These are phyloP conservation scores for Cyanoderma ruficeps DNA, from an alignment of 2,113 vertebrate genomes.

Conservation along the genomic window DNA sequence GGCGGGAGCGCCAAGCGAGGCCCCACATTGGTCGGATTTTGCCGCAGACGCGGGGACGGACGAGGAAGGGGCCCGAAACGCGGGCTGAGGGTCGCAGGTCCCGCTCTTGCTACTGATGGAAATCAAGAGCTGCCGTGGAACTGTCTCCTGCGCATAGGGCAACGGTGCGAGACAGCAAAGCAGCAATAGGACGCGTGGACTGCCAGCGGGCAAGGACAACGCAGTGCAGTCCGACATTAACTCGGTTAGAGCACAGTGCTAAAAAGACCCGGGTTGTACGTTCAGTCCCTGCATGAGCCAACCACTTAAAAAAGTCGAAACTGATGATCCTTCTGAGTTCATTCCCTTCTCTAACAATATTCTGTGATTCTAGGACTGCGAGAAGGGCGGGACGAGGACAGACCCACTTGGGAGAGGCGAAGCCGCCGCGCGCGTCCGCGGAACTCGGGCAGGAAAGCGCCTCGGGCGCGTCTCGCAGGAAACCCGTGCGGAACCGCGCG, in stretches of 20 bases:
- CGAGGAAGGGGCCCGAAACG: background rate
- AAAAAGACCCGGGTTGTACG: accelerated
- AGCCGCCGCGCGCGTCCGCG: too few species aligned
- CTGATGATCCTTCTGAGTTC: accelerated
- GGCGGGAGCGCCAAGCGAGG: background rate
- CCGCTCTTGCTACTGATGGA: accelerated
- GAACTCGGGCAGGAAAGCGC: accelerated
- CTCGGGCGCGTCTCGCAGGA: accelerated
- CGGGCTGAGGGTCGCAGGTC: accelerated
- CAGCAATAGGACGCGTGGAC: background rate
- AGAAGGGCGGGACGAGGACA: accelerated
- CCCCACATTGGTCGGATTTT: constrained; percentile 11
- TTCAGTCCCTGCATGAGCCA: background rate
- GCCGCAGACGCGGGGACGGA: constrained; percentile 3
- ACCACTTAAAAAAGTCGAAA: accelerated
- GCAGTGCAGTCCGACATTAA: too few species aligned
- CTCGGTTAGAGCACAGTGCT: accelerated
- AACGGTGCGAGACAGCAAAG: too few species aligned
- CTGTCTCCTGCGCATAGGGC: too few species aligned
- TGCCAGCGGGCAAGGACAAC: background rate
- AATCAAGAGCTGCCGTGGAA: too few species aligned
- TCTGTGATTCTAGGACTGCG: accelerated
- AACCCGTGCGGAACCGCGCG: accelerated
- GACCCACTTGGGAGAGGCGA: accelerated
- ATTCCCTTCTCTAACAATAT: accelerated